Percentiles rank a stretch among this genome's conserved stretches.
phyloP scores from a whole-genome alignment of 1,140 invertebrate species.

The Zaprionus vittiger region DNA sequence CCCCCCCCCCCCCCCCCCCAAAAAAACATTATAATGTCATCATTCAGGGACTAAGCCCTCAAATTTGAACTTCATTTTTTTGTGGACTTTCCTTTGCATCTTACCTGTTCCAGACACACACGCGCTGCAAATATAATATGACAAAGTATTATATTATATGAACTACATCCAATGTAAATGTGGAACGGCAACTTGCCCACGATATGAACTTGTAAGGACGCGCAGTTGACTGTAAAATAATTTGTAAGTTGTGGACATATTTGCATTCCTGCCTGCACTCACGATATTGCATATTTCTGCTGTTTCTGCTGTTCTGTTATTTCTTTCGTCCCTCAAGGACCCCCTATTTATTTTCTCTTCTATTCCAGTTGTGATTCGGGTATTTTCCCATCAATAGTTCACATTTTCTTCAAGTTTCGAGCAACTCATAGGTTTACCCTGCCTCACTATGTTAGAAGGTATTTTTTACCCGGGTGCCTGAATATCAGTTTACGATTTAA shows the following conservation, averaged over 20 bases:
- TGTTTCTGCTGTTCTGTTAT: background rate
- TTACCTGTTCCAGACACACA: background rate
- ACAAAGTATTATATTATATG: background rate
- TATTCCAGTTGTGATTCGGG: background rate
- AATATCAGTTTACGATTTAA: conserved; percentile 38
- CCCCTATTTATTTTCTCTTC: background rate
- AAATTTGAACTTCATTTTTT: conserved; percentile 15
- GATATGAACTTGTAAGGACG: background rate
- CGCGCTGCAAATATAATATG: background rate
- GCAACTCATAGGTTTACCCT: background rate
- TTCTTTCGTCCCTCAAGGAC: too few species aligned
- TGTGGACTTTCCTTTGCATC: background rate
- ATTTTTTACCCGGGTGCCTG: conserved; percentile 34
- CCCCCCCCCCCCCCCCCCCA: too few species aligned
- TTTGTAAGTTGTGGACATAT: background rate
- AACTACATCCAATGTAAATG: background rate
- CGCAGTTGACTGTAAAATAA: background rate
- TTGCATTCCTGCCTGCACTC: background rate
- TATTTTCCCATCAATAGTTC: background rate
- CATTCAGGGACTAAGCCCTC: conserved; percentile 26
- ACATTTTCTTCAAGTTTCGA: background rate
- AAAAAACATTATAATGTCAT: conserved; percentile 44
- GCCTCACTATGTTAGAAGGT: background rate
- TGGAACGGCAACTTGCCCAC: background rate
- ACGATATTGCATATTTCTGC: background rate